phyloP scores from a whole-genome alignment of 2,797 vertebrate genomes.

The Falco peregrinus region DNA sequence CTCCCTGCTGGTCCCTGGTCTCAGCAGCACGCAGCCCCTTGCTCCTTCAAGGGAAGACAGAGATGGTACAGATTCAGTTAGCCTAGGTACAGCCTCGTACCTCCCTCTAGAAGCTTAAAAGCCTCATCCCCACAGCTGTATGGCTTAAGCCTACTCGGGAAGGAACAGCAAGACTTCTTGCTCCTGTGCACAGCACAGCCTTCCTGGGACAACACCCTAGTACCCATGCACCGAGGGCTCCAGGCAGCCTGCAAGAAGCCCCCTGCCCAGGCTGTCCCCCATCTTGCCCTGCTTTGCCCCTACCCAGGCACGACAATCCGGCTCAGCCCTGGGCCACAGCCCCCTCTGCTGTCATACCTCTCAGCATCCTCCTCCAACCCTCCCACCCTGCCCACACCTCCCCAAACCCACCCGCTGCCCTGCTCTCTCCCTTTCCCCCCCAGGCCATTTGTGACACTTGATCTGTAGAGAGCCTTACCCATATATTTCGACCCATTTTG shows the following conservation, averaged over 20 bases:
- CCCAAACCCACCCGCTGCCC: background rate
- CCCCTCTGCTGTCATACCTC: background rate
- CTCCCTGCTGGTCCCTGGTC: fast-evolving
- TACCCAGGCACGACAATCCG: too few relatives aligned
- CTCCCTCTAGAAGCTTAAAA: background rate
- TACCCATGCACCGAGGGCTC: background rate
- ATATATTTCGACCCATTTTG: background rate
- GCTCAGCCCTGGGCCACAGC: background rate
- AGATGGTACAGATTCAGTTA: background rate
- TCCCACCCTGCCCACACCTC: background rate
- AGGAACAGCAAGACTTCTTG: background rate
- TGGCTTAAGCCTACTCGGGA: background rate
- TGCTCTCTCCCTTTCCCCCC: background rate
- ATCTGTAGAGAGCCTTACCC: background rate
- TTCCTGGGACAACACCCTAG: background rate
- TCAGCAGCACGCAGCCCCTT: background rate
- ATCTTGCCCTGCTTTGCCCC: background rate
- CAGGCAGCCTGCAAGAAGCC: background rate
- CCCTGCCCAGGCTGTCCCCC: background rate
- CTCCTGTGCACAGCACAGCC: background rate
- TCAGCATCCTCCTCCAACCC: background rate
- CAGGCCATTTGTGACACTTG: background rate
- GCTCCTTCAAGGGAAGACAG: background rate
- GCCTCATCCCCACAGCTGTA: background rate
- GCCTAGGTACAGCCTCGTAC: background rate